A percentile compares a stretch with the other conserved stretches of the same genome.
Evolutionary conservation across 2,113 vertebrate species (phyloP).

Genomic region (Halcyon malimbica): DNA sequence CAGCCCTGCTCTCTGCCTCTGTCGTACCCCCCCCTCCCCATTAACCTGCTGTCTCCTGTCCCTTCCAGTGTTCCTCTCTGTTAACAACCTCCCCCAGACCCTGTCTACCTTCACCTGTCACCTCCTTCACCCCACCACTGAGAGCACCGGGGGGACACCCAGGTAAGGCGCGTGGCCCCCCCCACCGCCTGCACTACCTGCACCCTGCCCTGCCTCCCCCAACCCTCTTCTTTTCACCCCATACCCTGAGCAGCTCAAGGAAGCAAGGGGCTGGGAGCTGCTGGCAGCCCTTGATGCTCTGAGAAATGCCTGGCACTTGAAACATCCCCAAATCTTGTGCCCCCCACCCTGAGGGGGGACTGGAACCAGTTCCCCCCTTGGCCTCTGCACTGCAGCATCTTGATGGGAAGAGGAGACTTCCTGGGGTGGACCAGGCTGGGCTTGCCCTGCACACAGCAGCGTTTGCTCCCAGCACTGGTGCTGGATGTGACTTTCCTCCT

Average conservation of each 20-base stretch:
- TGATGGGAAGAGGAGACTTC: neutral
- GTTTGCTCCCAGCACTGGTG: accelerated
- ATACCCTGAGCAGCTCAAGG: neutral
- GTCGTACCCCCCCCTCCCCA: neutral
- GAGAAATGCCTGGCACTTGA: constrained; percentile 40
- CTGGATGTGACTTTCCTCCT: accelerated
- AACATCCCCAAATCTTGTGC: neutral
- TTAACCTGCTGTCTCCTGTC: constrained; percentile 63
- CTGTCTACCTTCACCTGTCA: constrained; percentile 83
- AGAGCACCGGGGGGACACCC: constrained; percentile 76
- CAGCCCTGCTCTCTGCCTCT: neutral
- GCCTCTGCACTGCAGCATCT: neutral
- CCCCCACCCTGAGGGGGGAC: accelerated
- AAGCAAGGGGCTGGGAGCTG: constrained; percentile 35
- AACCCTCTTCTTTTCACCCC: neutral
- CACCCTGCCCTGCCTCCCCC: neutral
- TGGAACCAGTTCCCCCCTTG: accelerated
- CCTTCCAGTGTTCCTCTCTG: constrained; percentile 80
- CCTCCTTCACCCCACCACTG: constrained; percentile 78
- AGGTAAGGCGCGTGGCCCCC: constrained; percentile 73
- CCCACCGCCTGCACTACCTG: neutral
- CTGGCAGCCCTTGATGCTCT: constrained; percentile 16
- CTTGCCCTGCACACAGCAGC: neutral
- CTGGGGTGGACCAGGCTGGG: no score
- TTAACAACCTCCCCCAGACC: constrained; percentile 81